These are phyloP conservation scores for Hermaeophaga mercurialis DNA, from an alignment of 2,888 invertebrate species.

Conservation along the genomic window DNA sequence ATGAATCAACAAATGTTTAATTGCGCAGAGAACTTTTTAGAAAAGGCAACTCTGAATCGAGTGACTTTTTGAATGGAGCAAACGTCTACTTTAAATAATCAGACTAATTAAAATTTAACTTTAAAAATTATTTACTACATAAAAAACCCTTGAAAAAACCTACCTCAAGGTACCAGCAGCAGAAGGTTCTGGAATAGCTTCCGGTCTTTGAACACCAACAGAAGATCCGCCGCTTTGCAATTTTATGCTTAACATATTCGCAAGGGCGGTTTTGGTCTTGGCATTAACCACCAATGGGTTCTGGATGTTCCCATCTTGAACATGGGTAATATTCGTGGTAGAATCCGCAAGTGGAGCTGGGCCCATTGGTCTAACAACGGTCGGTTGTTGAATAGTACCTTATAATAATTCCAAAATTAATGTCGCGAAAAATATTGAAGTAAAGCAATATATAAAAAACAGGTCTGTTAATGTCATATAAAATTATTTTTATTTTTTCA, in stretches of 20 bases:
- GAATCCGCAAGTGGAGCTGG: constrained; percentile 44
- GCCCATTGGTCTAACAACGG: constrained; percentile 37
- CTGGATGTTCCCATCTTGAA: constrained; percentile 30
- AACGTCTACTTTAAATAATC: too few species aligned
- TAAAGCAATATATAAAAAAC: too few species aligned
- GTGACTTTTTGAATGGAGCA: too few species aligned
- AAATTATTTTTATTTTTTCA: too few species aligned
- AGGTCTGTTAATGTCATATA: too few species aligned
- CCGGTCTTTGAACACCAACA: constrained; percentile 59
- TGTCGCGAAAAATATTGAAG: too few species aligned
- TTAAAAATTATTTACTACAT: neutral
- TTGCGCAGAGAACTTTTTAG: too few species aligned
- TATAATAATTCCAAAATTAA: too few species aligned
- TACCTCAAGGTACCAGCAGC: constrained; percentile 71
- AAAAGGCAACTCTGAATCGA: too few species aligned
- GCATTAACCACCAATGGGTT: constrained; percentile 66
- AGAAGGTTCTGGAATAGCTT: constrained; percentile 56
- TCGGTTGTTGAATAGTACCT: constrained; percentile 29
- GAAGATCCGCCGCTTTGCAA: constrained; percentile 64
- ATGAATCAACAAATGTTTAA: too few species aligned
- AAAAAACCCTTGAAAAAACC: too few species aligned
- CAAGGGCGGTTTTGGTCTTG: constrained; percentile 93
- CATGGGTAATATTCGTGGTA: constrained; percentile 40
- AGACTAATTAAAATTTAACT: neutral
- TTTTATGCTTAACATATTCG: constrained; percentile 89